Evolutionary conservation across 1,140 invertebrate species (phyloP), one percentile per base, ranked within the genome.

Genomic region (Drosophila pectinifera): DNA sequence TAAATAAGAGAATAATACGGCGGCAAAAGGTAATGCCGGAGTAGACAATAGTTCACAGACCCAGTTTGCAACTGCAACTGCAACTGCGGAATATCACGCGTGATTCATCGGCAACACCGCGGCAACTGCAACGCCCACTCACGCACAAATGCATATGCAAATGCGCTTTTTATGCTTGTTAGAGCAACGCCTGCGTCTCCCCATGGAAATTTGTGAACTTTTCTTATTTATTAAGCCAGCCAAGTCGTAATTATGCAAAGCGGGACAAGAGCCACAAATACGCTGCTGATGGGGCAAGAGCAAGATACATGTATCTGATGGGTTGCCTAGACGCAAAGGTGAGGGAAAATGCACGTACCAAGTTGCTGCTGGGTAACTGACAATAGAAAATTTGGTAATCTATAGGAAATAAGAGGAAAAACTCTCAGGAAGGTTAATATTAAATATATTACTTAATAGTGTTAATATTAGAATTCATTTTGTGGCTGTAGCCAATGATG

Each of bases 181-280:
- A 84, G 76, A 80, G 76, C 72, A 84, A 83, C 76, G 80, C 80
- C 80, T 78, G 61, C 76, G 64, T 72, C 59, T 57, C 26, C 46
- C 39, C 11, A n/a, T 42, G 56, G 55, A 51, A 53, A 31, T 59
- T 53, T 45, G 61, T 75, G 70, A 67, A 61, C 73, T 70, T 78
- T 86, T 63, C 74, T 82, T 78, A 62, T 88, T 88, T 86, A 88
- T 79, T 75, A 81, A 82, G 69, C 82, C 54, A 48, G 65, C 64
- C 58, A 73, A 75, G 61, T 82, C 74, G 83, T 76, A 88, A 86
- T 86, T 88, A 86, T 88, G 82, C 78, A 86, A 86, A 84, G 46
- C 39, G 51, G 59, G 24, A 41, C 36, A 72, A 49, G 54, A 73
- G 43, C 53, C 31, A 16, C 62, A 61, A 26, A 26, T 13, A 43